Conservation (phyloP, 2,797 vertebrate species). For the Selene dorsalis region DNA sequence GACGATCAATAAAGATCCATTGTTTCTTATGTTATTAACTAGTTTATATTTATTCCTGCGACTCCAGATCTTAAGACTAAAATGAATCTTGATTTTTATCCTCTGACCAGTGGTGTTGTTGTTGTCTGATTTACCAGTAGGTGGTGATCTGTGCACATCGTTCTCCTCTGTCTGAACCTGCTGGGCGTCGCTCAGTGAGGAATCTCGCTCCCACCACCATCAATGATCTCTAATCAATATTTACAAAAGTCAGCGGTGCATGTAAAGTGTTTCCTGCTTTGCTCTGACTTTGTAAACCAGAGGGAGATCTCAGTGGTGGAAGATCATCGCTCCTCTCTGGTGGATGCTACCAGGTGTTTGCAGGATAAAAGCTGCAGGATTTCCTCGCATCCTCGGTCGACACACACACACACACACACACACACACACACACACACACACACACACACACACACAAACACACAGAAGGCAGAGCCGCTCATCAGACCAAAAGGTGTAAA, state of each 20-base stretch:
- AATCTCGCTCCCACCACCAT: neutral
- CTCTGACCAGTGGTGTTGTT: conserved; percentile 10
- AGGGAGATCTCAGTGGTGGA: conserved; percentile 8
- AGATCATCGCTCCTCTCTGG: conserved; percentile 16
- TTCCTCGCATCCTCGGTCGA: conserved; percentile 18
- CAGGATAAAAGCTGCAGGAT: conserved; percentile 24
- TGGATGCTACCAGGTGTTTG: conserved; percentile 12
- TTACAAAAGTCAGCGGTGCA: conserved; percentile 21
- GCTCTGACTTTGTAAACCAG: conserved; percentile 28
- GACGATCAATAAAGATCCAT: too few species aligned
- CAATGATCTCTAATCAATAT: conserved; percentile 14
- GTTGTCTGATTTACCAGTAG: conserved; percentile 51
- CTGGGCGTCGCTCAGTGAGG: conserved; percentile 19
- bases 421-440: neutral
- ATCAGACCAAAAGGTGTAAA: neutral
- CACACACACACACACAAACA: neutral
- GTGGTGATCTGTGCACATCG: conserved; percentile 53
- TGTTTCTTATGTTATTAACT: too few species aligned
- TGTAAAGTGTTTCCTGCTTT: conserved; percentile 23
- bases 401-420: neutral
- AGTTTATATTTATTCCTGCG: too few species aligned
- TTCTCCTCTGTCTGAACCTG: neutral
- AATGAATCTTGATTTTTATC: neutral
- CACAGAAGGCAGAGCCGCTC: neutral
- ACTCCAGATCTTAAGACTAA: neutral